phyloP scores from a whole-genome alignment of 2,797 vertebrate genomes.

The Gymnothorax javanicus region DNA sequence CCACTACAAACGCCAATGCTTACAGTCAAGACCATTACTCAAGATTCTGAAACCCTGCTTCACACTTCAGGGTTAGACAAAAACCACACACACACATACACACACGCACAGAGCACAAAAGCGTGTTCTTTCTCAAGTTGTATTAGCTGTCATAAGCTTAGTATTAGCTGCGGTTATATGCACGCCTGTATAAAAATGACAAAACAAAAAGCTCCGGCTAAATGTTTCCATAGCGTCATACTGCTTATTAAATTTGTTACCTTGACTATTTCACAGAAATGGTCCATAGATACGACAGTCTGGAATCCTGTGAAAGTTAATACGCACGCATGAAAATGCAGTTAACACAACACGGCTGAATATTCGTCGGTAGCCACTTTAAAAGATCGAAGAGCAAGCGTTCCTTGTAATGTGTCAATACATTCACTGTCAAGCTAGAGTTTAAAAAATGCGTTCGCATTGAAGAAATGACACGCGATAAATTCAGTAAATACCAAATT shows the following conservation, averaged over 20 bases:
- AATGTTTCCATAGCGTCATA: neutral
- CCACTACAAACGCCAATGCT: neutral
- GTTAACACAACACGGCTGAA: neutral
- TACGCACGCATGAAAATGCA: neutral
- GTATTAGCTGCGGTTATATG: neutral
- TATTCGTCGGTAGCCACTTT: neutral
- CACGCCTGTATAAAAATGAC: neutral
- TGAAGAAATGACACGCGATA: neutral
- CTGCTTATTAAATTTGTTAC: neutral
- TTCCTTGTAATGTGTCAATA: neutral
- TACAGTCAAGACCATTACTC: neutral
- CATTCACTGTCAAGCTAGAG: neutral
- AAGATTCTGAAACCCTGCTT: neutral
- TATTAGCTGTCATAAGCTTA: neutral
- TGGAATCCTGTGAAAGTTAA: neutral
- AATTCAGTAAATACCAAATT: neutral
- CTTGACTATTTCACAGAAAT: neutral
- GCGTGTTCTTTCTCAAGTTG: neutral
- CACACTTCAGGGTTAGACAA: neutral
- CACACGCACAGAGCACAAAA: neutral
- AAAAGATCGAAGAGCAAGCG: no score
- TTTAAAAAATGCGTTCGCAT: neutral
- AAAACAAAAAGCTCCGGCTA: neutral
- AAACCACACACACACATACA: neutral
- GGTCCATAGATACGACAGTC: neutral